Evolutionary conservation across 1,140 invertebrate genomes (phyloP), one percentile per base, ranked within the genome.

Genomic region (Lepidurus apus): DNA sequence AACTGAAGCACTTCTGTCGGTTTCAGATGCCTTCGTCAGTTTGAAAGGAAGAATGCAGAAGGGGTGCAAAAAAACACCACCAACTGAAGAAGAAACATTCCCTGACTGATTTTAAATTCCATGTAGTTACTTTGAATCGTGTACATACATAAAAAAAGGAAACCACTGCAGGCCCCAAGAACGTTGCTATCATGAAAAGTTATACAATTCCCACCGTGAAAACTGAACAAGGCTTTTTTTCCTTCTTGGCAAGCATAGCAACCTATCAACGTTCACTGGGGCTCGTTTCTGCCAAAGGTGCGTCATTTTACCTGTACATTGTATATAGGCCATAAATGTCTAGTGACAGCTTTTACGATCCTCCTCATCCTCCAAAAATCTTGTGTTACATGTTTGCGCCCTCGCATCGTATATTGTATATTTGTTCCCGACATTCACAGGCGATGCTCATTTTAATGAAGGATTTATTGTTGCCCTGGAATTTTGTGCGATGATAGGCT

Each of bases 271-370:
- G 53, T 65, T 65, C 21, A 11, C 17, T 65, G 53, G 21, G 53
- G 53, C 53, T 65, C 21, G 53, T 21, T 65, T 65, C 21, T 65
- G 53, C 53, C 53, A 65, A 65, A 65, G 53, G 53, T 9, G 53
- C 53, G 53, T 65, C 53, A 65, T 65, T 65, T 65, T 65, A 65
- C 53, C 17, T 65, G 17, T 65, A 65, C 53, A 65, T 21, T 65
- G 53, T 65, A 65, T n/a, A 65, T 65, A 65, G 17, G 17, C 53
- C 53, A 65, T 65, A 13, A 21, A 21, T 65, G n/a, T 65, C 53
- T 21, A 9, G 53, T 65, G 53, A 65, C 53, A 13, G 53, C 17
- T 65, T 65, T 65, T 9, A 65, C 17, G 3, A 65, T 21, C 53
- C 8, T 17, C 53, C 53, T 21, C 53, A 9, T 65, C 53, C 53